Evolutionary conservation across 2,797 vertebrate genomes (phyloP).

Genomic region (Bovichtus diacanthus): DNA sequence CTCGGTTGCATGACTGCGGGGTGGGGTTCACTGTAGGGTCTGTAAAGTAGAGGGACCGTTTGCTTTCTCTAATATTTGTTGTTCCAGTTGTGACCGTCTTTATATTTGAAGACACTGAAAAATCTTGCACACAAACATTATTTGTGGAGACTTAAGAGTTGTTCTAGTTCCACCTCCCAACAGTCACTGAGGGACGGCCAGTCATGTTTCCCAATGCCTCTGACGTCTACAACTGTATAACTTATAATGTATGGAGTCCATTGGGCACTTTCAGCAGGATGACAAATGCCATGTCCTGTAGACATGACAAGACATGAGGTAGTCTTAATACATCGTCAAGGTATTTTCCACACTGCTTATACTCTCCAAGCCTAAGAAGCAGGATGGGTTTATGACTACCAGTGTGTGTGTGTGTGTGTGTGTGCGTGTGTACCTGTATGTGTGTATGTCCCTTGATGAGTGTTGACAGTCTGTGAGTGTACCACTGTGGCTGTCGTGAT

Average conservation of each 20-base stretch:
- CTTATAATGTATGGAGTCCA: constrained; percentile 10
- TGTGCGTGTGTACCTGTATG: background rate
- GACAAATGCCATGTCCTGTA: background rate
- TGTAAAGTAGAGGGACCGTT: background rate
- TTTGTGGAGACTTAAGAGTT: background rate
- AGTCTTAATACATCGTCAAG: constrained; percentile 15
- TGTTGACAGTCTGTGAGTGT: constrained; percentile 33
- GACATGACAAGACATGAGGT: background rate
- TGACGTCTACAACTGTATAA: background rate
- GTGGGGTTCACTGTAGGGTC: background rate
- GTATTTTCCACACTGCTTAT: background rate
- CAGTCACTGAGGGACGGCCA: background rate
- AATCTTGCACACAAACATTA: too few relatives aligned
- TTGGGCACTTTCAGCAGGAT: constrained; percentile 1
- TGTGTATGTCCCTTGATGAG: constrained; percentile 11
- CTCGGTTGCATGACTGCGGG: too few relatives aligned
- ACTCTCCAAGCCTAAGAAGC: constrained; percentile 3
- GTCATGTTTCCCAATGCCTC: background rate
- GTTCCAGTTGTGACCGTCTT: background rate
- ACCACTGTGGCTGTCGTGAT: constrained; percentile 46
- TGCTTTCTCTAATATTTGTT: background rate
- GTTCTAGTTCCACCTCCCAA: background rate
- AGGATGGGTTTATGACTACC: background rate
- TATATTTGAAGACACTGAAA: background rate
- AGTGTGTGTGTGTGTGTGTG: constrained; percentile 9